phyloP scores from a whole-genome alignment of 1,140 invertebrate genomes.

The Sycophila sp. region DNA sequence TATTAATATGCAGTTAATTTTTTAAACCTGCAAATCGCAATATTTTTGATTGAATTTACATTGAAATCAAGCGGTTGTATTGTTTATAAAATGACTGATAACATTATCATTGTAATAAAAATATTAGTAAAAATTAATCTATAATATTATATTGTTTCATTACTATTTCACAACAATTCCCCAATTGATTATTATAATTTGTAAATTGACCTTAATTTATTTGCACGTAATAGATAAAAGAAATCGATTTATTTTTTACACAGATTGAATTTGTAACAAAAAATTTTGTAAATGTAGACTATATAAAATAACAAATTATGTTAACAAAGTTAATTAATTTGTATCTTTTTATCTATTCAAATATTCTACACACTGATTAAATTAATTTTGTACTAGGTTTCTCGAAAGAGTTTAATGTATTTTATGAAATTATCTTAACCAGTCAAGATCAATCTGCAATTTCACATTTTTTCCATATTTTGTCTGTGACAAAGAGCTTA shows the following conservation, averaged over 20 bases:
- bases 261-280: slow-evolving; percentile 43
- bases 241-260: slow-evolving; percentile 53
- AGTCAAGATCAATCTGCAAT: neutral
- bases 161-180: neutral
- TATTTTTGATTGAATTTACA: slow-evolving; percentile 17
- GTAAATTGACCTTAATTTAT: slow-evolving; percentile 5
- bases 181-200: slow-evolving; percentile 13
- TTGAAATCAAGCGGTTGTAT: slow-evolving; percentile 26
- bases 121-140: slow-evolving; percentile 27
- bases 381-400: slow-evolving; percentile 53
- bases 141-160: neutral
- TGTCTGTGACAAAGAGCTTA: slow-evolving; percentile 32
- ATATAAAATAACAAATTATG: slow-evolving; percentile 49
- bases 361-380: slow-evolving; percentile 48
- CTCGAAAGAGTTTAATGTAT: slow-evolving; percentile 34
- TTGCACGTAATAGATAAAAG: slow-evolving; percentile 10
- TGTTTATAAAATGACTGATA: slow-evolving; percentile 34
- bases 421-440: slow-evolving; percentile 17
- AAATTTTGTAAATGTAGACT: slow-evolving; percentile 48
- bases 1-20: neutral
- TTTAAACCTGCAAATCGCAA: neutral
- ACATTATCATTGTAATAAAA: slow-evolving; percentile 37
- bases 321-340: slow-evolving; percentile 27
- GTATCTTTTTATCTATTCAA: slow-evolving; percentile 24
- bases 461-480: slow-evolving; percentile 6